Evolutionary conservation across 1,140 invertebrate species (phyloP), one percentile per base, ranked within the genome.

Genomic region (Drosophila murphyi): DNA sequence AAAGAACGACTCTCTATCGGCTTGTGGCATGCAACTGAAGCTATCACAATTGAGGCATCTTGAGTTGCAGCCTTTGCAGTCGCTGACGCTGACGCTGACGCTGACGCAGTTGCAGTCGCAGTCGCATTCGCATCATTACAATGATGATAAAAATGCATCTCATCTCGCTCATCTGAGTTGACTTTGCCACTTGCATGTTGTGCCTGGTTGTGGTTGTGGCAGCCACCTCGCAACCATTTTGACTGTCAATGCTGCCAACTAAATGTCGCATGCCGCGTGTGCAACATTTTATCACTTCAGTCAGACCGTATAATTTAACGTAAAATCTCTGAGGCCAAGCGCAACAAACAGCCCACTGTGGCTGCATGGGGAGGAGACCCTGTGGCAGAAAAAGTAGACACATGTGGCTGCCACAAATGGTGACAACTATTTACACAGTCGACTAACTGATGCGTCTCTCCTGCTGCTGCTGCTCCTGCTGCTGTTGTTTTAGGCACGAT

Each of bases 281-380:
- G 75, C 71, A 74, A 74, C 75, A 89, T 89, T 89, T 89, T 89
- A 89, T 89, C 85, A 89, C 85, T 89, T 89, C 81, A 85, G 71
- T 78, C 85, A 89, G 85, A 89, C 85, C 85, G 85, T 89, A 81
- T 89, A 89, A 89, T 89, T 89, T 82, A 78, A 89, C 86, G 85
- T 85, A 81, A 89, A 89, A 89, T 88, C 85, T 54, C 6, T 37
- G 65, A 83, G 68, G 62, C 85, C 80, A 76, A 72, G 78, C 82
- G 71, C 37, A 50, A 65, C 75, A 68, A 57, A 60, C 34, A 47
- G 37, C 51, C 54, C 34, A 59, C 35, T 5, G 39, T 20, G 39
- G 56, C 3, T 31, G 45, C 3, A 45, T 4, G 28, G 39, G 32
- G 35, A 4, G 41, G 52, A 39, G 28, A 35, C 50, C n/a, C 4